A percentile compares a stretch with the other conserved stretches of the same genome.
Evolutionary conservation across 30 jellyfish, hydroid and myxozoan genomes (phyloP).

Genomic region (Sanderia malayensis): DNA sequence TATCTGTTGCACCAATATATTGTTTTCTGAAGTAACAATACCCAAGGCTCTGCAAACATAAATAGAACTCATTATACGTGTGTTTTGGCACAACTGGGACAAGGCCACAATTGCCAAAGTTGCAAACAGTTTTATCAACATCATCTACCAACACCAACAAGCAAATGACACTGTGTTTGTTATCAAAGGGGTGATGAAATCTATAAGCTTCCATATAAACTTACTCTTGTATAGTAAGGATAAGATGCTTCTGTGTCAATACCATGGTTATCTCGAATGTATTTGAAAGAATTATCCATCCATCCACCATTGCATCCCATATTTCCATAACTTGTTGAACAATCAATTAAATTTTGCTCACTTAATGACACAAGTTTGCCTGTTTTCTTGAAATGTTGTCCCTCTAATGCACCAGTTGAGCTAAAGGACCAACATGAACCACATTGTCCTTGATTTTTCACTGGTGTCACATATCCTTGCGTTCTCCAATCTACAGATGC

Average conservation of each 20-base stretch:
- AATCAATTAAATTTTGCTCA: slow-evolving; percentile 94
- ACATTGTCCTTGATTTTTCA: slow-evolving; percentile 96
- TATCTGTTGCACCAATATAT: slow-evolving; percentile 70
- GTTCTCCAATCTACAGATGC: slow-evolving; percentile 94
- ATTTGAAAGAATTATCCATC: slow-evolving; percentile 88
- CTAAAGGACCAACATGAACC: slow-evolving; percentile 99
- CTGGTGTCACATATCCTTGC: slow-evolving; percentile 90
- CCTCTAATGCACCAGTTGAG: slow-evolving; percentile 98
- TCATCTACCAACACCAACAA: background rate
- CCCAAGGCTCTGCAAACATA: slow-evolving; percentile 71
- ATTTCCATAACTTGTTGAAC: slow-evolving; percentile 83
- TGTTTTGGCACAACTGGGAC: no score
- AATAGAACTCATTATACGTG: background rate
- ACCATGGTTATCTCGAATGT: slow-evolving; percentile 86
- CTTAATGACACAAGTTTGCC: slow-evolving; percentile 82
- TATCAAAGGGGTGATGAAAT: background rate
- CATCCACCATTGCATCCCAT: slow-evolving; percentile 99
- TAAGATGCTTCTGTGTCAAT: slow-evolving; percentile 90
- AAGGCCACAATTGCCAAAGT: background rate
- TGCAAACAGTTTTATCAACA: background rate
- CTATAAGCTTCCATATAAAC: background rate
- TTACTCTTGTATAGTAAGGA: slow-evolving; percentile 97
- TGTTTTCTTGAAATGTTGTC: slow-evolving; percentile 82
- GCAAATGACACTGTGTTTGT: background rate
- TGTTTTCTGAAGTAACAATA: slow-evolving; percentile 86